phyloP scores from a whole-genome alignment of 1,140 invertebrate species.

The Scaptomyza graminum region DNA sequence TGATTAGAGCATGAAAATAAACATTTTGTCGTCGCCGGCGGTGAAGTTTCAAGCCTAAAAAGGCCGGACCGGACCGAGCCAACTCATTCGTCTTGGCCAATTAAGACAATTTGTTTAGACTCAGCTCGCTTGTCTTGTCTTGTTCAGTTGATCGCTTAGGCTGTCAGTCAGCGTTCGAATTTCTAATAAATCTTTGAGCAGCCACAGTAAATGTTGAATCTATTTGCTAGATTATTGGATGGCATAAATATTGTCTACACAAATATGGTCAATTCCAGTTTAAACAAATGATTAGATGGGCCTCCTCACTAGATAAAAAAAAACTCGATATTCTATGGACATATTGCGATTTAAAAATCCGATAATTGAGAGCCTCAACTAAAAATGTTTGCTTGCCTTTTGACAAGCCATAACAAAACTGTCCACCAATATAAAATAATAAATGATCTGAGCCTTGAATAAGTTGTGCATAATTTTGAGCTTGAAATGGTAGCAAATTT shows the following conservation, averaged over 20 bases:
- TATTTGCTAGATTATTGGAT: slow-evolving; percentile 34
- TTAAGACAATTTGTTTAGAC: slow-evolving; percentile 65
- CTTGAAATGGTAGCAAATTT: slow-evolving; percentile 13
- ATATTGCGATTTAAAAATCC: slow-evolving; percentile 31
- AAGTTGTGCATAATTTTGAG: slow-evolving; percentile 3
- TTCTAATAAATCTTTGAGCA: slow-evolving; percentile 49
- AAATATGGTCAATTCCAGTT: slow-evolving; percentile 55
- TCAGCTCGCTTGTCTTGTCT: slow-evolving; percentile 12
- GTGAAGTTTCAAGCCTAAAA: slow-evolving; percentile 34
- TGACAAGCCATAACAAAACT: background rate
- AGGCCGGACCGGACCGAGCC: slow-evolving; percentile 24
- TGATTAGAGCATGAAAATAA: slow-evolving; percentile 37
- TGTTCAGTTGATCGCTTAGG: slow-evolving; percentile 13
- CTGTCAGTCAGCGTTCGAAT: slow-evolving; percentile 43
- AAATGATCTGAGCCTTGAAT: slow-evolving; percentile 6
- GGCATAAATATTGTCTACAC: slow-evolving; percentile 53
- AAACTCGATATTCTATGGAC: slow-evolving; percentile 19
- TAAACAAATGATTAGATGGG: slow-evolving; percentile 49
- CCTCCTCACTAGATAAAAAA: background rate
- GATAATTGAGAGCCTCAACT: slow-evolving; percentile 36
- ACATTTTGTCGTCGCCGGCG: slow-evolving; percentile 42
- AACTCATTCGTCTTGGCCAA: slow-evolving; percentile 62
- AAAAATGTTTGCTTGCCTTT: no score
- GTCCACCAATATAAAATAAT: background rate
- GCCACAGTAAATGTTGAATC: slow-evolving; percentile 21